These are phyloP conservation scores for Phalloptychus januarius DNA, from an alignment of 2,797 vertebrate genomes.

Conservation along the genomic window DNA sequence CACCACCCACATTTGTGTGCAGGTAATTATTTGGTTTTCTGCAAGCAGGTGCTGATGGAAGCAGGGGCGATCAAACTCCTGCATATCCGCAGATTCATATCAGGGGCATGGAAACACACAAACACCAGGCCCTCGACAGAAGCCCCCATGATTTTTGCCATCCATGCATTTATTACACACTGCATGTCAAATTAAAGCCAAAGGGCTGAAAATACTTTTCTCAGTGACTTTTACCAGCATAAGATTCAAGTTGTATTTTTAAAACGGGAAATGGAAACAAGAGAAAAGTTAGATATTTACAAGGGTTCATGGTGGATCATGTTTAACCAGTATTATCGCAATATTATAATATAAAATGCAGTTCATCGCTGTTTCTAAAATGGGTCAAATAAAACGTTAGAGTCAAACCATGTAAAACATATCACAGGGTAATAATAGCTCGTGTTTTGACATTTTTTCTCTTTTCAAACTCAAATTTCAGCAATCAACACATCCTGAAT, in stretches of 20 bases:
- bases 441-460: neutral
- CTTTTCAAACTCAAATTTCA: neutral
- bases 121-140: conserved; percentile 55
- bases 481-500: neutral
- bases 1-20: conserved; percentile 67
- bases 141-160: conserved; percentile 64
- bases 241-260: conserved; percentile 30
- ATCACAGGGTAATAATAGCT: neutral
- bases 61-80: conserved; percentile 68
- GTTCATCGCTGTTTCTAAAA: neutral
- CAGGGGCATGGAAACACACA: conserved; percentile 56
- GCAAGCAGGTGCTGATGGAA: conserved; percentile 76
- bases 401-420: neutral
- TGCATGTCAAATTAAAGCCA: conserved; percentile 24
- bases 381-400: neutral
- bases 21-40: conserved; percentile 78
- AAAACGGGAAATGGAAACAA: conserved; percentile 21
- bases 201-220: conserved; percentile 31
- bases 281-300: neutral
- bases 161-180: conserved; percentile 36
- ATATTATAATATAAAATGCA: neutral
- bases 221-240: conserved; percentile 35
- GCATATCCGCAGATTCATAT: conserved; percentile 75
- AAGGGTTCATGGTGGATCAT: neutral
- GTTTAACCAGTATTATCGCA: neutral